These are phyloP conservation scores for Zaprionus ghesquierei DNA, from an alignment of 1,140 invertebrate species.

Conservation along the genomic window DNA sequence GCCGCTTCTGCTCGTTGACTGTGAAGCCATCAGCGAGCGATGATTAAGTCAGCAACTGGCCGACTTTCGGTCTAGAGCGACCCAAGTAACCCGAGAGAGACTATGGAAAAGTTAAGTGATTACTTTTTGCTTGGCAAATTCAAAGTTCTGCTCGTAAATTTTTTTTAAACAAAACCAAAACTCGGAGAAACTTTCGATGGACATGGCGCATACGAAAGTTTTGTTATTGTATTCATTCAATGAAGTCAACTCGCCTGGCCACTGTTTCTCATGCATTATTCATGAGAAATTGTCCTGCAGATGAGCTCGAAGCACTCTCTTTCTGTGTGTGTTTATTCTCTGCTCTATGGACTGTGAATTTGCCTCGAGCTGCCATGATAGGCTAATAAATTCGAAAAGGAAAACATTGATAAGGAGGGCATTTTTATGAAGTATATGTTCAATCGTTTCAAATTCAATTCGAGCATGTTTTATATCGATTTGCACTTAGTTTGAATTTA, in stretches of 20 bases:
- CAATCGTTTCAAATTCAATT: not conserved
- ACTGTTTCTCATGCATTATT: slow-evolving; percentile 66
- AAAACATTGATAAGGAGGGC: no score
- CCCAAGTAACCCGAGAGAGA: not conserved
- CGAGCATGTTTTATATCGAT: not conserved
- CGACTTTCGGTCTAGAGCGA: slow-evolving; percentile 9
- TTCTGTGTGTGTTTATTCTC: slow-evolving; percentile 25
- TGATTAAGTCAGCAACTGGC: slow-evolving; percentile 68
- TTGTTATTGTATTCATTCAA: slow-evolving; percentile 78
- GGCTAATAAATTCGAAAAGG: slow-evolving; percentile 5
- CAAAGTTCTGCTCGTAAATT: slow-evolving; percentile 71
- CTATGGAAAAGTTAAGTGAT: slow-evolving; percentile 72
- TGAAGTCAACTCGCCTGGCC: slow-evolving; percentile 50
- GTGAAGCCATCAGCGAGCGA: slow-evolving; percentile 48
- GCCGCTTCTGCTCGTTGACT: no score
- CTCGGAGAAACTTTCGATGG: slow-evolving; percentile 63
- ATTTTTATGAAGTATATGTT: not conserved
- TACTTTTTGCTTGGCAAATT: slow-evolving; percentile 64
- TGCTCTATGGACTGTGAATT: slow-evolving; percentile 22
- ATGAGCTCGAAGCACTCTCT: slow-evolving; percentile 19
- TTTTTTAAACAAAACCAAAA: slow-evolving; percentile 78
- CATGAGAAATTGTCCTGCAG: slow-evolving; percentile 44
- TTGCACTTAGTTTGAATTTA: not conserved
- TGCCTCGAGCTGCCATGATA: slow-evolving; percentile 12
- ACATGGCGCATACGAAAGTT: slow-evolving; percentile 72